These are phyloP conservation scores for Anthoptus insignis DNA, from an alignment of 2,888 invertebrate genomes.

Conservation along the genomic window DNA sequence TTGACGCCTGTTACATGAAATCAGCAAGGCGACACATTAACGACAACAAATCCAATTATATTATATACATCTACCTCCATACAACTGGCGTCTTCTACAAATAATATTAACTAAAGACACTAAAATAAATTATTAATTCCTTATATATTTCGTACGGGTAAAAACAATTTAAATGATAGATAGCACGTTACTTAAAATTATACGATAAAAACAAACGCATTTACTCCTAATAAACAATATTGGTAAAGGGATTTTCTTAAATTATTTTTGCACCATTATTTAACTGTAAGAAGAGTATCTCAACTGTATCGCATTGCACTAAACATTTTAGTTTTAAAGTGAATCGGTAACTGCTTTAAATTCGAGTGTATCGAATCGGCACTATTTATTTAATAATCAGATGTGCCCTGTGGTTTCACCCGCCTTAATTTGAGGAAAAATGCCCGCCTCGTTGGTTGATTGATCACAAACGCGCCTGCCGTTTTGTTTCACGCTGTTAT, in stretches of 20 bases:
- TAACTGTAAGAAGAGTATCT: constrained; percentile 19
- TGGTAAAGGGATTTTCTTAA: constrained; percentile 50
- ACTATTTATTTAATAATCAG: no score
- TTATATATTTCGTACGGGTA: constrained; percentile 21
- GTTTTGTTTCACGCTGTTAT: no score
- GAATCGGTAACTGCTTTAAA: no score
- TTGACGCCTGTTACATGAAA: constrained; percentile 57
- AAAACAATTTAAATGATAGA: constrained; percentile 12
- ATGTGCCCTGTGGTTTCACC: no score
- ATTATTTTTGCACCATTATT: constrained; percentile 71
- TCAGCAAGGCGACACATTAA: constrained; percentile 7
- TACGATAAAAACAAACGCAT: background rate
- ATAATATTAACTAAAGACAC: constrained; percentile 53
- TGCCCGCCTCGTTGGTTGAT: no score
- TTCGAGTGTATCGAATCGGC: no score
- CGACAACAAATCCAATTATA: constrained; percentile 30
- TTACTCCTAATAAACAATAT: constrained; percentile 21
- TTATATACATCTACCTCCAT: constrained; percentile 32
- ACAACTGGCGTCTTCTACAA: constrained; percentile 60
- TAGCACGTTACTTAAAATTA: constrained; percentile 27
- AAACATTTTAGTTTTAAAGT: no score
- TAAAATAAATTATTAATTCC: constrained; percentile 39
- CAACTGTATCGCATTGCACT: constrained; percentile 17
- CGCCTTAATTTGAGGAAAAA: no score
- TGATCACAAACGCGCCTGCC: no score